Evolutionary conservation across 2,888 invertebrate species (phyloP).

Genomic region (Eulithis testata): DNA sequence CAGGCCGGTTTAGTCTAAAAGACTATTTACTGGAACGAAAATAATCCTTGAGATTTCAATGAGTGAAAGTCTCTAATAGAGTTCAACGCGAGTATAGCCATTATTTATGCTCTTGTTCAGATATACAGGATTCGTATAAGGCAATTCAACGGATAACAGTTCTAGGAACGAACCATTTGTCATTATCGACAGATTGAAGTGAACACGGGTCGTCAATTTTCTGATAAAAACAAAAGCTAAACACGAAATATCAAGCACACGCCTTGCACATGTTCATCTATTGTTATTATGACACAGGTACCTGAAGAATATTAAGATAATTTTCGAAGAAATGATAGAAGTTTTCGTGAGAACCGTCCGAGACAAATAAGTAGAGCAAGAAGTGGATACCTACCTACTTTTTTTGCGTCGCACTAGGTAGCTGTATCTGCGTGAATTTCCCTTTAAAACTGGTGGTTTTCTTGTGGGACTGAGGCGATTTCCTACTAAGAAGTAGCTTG

Average conservation of each 20-base stretch:
- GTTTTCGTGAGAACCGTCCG: not conserved
- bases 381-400: too few species aligned
- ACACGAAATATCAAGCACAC: conserved; percentile 1
- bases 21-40: too few species aligned
- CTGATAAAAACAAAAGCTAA: conserved; percentile 11
- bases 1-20: too few species aligned
- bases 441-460: too few species aligned
- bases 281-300: not conserved
- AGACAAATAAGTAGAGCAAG: not conserved
- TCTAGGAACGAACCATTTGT: conserved; percentile 3
- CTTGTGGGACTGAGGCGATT: too few species aligned
- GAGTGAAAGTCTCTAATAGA: not conserved
- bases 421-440: too few species aligned
- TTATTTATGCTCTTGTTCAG: not conserved
- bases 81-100: not conserved
- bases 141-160: not conserved
- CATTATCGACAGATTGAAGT: conserved; percentile 2
- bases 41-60: not conserved
- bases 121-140: not conserved
- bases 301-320: conserved; percentile 2
- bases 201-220: conserved; percentile 9
- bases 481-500: too few species aligned
- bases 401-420: too few species aligned
- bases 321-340: not conserved
- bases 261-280: conserved; percentile 7